These are phyloP conservation scores for Sesamia inferens DNA, from an alignment of 2,888 invertebrate species.

Conservation along the genomic window DNA sequence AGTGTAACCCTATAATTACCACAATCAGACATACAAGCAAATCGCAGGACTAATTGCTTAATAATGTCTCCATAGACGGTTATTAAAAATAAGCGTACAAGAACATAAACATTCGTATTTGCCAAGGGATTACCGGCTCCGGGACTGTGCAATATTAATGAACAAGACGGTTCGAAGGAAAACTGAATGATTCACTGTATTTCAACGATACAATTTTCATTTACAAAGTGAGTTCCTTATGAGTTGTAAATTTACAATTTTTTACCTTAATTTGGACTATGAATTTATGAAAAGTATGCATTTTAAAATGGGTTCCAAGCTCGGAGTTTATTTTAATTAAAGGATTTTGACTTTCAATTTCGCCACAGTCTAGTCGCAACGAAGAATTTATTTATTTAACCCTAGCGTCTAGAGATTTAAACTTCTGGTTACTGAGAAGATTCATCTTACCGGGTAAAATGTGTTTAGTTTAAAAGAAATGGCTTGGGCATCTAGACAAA, in stretches of 20 bases:
- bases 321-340: neutral
- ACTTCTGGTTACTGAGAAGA: neutral
- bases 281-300: slow-evolving; percentile 6
- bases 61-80: slow-evolving; percentile 27
- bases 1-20: slow-evolving; percentile 45
- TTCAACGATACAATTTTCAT: slow-evolving; percentile 24
- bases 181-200: slow-evolving; percentile 10
- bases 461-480: neutral
- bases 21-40: slow-evolving; percentile 31
- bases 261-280: slow-evolving; percentile 4
- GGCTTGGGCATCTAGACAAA: neutral
- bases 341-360: slow-evolving; percentile 5
- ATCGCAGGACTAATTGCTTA: slow-evolving; percentile 42
- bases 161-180: neutral
- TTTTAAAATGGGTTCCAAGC: slow-evolving; percentile 4
- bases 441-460: neutral
- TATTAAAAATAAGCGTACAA: slow-evolving; percentile 35
- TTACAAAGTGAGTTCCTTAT: slow-evolving; percentile 37
- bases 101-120: slow-evolving; percentile 24
- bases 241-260: slow-evolving; percentile 24
- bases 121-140: slow-evolving; percentile 3
- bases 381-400: slow-evolving; percentile 41
- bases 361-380: slow-evolving; percentile 5
- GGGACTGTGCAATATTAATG: slow-evolving; percentile 32
- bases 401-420: slow-evolving; percentile 25